phyloP scores from a whole-genome alignment of 2,888 invertebrate species.

The Conistra vaccinii region DNA sequence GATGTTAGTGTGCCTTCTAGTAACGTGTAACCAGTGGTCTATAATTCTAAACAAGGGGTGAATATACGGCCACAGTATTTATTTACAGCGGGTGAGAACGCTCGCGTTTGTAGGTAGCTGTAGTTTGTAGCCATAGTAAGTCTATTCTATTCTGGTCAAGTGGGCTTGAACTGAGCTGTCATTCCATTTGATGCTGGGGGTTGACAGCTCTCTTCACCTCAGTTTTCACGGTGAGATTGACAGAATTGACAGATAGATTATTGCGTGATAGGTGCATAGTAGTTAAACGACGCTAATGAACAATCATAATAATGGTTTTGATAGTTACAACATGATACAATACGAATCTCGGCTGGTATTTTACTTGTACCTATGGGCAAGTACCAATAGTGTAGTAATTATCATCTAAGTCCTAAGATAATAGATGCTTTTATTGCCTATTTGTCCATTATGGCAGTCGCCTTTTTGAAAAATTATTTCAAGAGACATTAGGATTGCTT shows the following conservation, averaged over 20 bases:
- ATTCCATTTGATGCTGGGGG: background rate
- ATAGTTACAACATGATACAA: background rate
- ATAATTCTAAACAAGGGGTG: background rate
- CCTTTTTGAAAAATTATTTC: background rate
- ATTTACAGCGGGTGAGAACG: constrained; percentile 17
- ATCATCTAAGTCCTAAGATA: background rate
- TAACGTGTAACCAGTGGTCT: background rate
- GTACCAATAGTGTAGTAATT: background rate
- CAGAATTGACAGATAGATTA: background rate
- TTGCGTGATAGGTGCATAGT: background rate
- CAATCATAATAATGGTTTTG: background rate
- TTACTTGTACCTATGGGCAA: background rate
- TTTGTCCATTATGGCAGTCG: background rate
- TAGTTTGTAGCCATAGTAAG: too few relatives aligned
- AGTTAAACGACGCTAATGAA: background rate
- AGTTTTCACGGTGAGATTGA: background rate
- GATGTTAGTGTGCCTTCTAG: constrained; percentile 2
- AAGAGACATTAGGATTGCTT: constrained; percentile 1
- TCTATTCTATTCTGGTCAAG: background rate
- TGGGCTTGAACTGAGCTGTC: background rate
- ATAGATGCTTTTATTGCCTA: background rate
- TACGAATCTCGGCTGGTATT: background rate
- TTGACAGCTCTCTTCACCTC: background rate
- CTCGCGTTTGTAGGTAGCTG: background rate
- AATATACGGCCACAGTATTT: background rate